Base-by-base conservation (phyloP, 92 coral and sea anemone species). In the Zoanthus solanderi region DNA sequence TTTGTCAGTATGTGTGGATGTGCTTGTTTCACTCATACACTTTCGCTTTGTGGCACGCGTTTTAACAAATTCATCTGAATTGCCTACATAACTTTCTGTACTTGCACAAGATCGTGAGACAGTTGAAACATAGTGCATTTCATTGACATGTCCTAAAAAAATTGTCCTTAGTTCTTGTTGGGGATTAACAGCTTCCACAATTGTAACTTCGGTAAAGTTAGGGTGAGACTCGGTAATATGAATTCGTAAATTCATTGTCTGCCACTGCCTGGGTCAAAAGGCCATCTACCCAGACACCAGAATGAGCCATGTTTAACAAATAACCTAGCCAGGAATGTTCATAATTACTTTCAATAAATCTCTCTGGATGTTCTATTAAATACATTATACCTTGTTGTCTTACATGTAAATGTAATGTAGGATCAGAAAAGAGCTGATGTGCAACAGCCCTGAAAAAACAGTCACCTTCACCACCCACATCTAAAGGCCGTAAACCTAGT, bases 361-460 rank as follows among this genome's bases (percentile, higher is more conserved):
- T 57, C 42, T 74, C 92, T 28, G 92, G 89, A 50, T 89, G 13
- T 32, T 89, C 84, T 75, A 17, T 84, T 67, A 84, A n/a, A n/a
- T n/a, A n/a, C n/a, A n/a, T n/a, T n/a, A n/a, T n/a, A n/a, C n/a
- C n/a, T n/a, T n/a, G n/a, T n/a, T n/a, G n/a, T n/a, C n/a, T n/a
- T n/a, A n/a, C n/a, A n/a, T n/a, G n/a, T n/a, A n/a, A n/a, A n/a
- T n/a, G n/a, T n/a, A n/a, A n/a, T n/a, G n/a, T n/a, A n/a, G n/a
- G n/a, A n/a, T n/a, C n/a, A n/a, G n/a, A n/a, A n/a, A n/a, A 58
- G 17, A 58, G 12, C 65, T 58, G 60, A 54, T 54, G 65, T 58
- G 65, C 11, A 17, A 58, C 65, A 11, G 65, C 65, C 12, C 65
- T 58, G 12, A 58, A 58, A 57, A 58, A 58, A 58, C 65, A 58